Conservation (phyloP, 1,140 invertebrate species). For the Semibalanus balanoides region DNA sequence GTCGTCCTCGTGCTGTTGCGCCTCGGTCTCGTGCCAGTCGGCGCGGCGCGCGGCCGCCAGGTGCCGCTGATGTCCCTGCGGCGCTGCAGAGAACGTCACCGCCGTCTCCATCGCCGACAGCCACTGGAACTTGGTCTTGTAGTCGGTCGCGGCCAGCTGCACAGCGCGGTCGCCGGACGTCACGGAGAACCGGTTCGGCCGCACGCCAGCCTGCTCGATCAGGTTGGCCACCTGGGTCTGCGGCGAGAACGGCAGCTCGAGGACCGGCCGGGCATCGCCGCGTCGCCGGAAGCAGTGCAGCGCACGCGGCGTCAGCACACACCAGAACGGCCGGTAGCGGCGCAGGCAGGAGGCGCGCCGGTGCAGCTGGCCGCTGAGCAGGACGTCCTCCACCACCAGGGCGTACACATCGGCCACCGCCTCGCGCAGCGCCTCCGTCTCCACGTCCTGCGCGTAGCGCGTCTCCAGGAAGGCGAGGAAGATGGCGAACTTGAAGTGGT, state of each 20-base stretch:
- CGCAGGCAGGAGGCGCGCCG: constrained; percentile 36
- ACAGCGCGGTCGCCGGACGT: constrained; percentile 49
- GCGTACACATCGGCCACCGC: constrained; percentile 56
- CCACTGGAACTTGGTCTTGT: constrained; percentile 37
- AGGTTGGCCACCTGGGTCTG: constrained; percentile 47
- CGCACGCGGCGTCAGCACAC: constrained; percentile 54
- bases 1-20: constrained; percentile 21
- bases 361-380: constrained; percentile 23
- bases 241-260: constrained; percentile 44
- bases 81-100: constrained; percentile 42
- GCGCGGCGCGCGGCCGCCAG: constrained; percentile 36
- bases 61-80: constrained; percentile 48
- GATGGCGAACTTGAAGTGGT: constrained; percentile 42
- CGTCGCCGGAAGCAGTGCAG: constrained; percentile 57
- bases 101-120: constrained; percentile 51
- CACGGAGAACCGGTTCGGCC: constrained; percentile 35
- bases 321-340: constrained; percentile 61
- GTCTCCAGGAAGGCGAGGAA: constrained; percentile 55
- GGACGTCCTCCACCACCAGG: constrained; percentile 56
- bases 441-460: constrained; percentile 41
- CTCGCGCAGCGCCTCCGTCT: constrained; percentile 46
- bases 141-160: constrained; percentile 34
- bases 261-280: constrained; percentile 52
- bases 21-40: constrained; percentile 17
- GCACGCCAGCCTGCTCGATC: constrained; percentile 20